These are phyloP conservation scores for Miltochrista miniata DNA, from an alignment of 2,888 invertebrate species.

Conservation along the genomic window DNA sequence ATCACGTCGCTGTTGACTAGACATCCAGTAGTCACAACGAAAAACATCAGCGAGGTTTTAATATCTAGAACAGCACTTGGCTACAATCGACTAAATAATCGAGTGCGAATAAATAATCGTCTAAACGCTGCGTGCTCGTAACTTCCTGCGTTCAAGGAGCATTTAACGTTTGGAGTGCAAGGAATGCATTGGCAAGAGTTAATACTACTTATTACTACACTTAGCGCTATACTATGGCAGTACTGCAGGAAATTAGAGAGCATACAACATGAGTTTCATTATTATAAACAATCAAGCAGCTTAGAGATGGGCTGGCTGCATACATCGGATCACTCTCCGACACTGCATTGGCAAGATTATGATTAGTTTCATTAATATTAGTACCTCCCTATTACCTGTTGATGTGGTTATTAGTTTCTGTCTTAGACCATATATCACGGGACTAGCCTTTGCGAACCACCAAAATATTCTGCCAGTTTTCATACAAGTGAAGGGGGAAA, in stretches of 20 bases:
- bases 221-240: slow-evolving; percentile 69
- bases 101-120: slow-evolving; percentile 8
- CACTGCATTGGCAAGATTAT: slow-evolving; percentile 47
- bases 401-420: slow-evolving; percentile 20
- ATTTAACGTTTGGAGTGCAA: slow-evolving; percentile 42
- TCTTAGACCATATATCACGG: too few species aligned
- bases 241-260: slow-evolving; percentile 74
- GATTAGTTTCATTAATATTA: slow-evolving; percentile 15
- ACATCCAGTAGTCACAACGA: slow-evolving; percentile 50
- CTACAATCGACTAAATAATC: slow-evolving; percentile 25
- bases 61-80: slow-evolving; percentile 21
- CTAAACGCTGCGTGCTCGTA: slow-evolving; percentile 49
- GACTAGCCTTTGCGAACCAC: too few species aligned
- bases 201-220: slow-evolving; percentile 58
- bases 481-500: too few species aligned
- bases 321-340: slow-evolving; percentile 31
- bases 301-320: slow-evolving; percentile 54
- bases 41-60: slow-evolving; percentile 26
- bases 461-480: too few species aligned
- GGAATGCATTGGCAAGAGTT: slow-evolving; percentile 45
- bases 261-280: slow-evolving; percentile 63
- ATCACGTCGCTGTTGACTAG: slow-evolving; percentile 57
- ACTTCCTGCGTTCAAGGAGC: slow-evolving; percentile 61
- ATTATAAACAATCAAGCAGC: slow-evolving; percentile 63
- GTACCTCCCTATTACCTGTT: slow-evolving; percentile 17